A percentile compares a stretch with the other conserved stretches of the same genome.
Evolutionary conservation across 1,140 invertebrate genomes (phyloP).

Genomic region (Amphibalanus amphitrite): DNA sequence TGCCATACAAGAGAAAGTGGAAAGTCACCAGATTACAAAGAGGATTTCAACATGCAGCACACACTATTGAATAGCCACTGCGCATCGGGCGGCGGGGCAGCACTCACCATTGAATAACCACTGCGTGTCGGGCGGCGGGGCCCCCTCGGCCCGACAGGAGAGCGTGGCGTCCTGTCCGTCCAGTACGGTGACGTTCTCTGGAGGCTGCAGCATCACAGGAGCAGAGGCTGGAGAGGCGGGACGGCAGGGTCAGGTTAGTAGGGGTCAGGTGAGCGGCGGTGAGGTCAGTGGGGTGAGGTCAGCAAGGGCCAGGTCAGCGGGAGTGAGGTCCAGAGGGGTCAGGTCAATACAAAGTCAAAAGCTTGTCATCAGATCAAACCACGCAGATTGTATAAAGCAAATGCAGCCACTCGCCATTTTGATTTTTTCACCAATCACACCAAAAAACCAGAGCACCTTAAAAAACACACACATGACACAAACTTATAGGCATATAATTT

Average conservation of each 20-base stretch:
- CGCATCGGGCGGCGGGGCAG: constrained; percentile 28
- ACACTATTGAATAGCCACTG: constrained; percentile 81
- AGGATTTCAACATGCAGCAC: constrained; percentile 14
- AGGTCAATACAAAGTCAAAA: not conserved
- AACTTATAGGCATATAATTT: no score
- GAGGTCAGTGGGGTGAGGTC: constrained; percentile 13
- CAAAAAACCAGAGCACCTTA: no score
- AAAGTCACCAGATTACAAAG: not conserved
- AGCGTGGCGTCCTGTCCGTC: constrained; percentile 82
- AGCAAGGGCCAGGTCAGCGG: not conserved
- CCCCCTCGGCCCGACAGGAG: constrained; percentile 64
- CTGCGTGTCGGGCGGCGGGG: constrained; percentile 72
- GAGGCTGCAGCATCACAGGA: constrained; percentile 60
- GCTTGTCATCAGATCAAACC: not conserved
- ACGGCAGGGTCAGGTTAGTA: constrained; percentile 56
- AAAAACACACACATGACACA: no score
- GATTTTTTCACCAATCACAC: not conserved
- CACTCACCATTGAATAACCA: constrained; percentile 74
- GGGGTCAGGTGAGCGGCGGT: constrained; percentile 46
- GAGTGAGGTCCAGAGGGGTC: not conserved
- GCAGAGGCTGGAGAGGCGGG: constrained; percentile 66
- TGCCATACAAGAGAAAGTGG: no score
- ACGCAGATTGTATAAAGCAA: not conserved
- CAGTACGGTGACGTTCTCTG: constrained; percentile 68
- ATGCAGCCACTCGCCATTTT: not conserved